Base-by-base conservation (phyloP, 2,113 vertebrate genomes). In the Myotis davidii region DNA sequence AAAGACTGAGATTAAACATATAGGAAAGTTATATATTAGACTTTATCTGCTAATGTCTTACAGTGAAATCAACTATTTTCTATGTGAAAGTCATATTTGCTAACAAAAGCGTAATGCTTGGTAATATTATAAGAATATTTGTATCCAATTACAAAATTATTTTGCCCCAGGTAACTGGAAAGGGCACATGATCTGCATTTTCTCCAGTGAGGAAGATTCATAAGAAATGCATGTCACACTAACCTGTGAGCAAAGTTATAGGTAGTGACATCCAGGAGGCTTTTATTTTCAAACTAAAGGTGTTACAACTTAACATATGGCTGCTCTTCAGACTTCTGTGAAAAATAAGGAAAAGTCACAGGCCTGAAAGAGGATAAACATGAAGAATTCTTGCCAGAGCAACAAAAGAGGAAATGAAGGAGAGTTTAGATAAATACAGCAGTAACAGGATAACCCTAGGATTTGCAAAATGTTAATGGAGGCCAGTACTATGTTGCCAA, bases 251-350 rank as follows among this genome's bases (percentile, higher is more conserved):
- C 42, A 77, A 81, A 90, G 8, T 79, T 88, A 72, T 4, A 93
- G 82, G 56, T 9, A 83, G 27, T 21, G 12, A 32, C 52, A 76
- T 21, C n/a, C 83, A 54, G 11, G 48, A 95, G 39, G 65, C 23
- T 86, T 76, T 79, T 95, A 42, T 89, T 81, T n/a, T 87, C 67
- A 94, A 91, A 88, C 34, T 89, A 89, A 91, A 54, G 20, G 20
- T 79, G 32, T 65, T 89, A 54, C 79, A 72, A 64, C 34, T 72
- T 74, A 88, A 72, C 76, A 84, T 56, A 84, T 61, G 79, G 52
- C 20, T 65, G 78, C 29, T 86, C 64, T 70, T 94, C 25, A 90
- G 74, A 29, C n/a, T 64, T 87, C 37, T 79, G 7, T 23, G 29
- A 93, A 94, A 89, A 72, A 65, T 72, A 45, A 91, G 37, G 65